Base-by-base conservation (phyloP, 2,797 vertebrate genomes). In the Parauchenoglanis ngamensis region DNA sequence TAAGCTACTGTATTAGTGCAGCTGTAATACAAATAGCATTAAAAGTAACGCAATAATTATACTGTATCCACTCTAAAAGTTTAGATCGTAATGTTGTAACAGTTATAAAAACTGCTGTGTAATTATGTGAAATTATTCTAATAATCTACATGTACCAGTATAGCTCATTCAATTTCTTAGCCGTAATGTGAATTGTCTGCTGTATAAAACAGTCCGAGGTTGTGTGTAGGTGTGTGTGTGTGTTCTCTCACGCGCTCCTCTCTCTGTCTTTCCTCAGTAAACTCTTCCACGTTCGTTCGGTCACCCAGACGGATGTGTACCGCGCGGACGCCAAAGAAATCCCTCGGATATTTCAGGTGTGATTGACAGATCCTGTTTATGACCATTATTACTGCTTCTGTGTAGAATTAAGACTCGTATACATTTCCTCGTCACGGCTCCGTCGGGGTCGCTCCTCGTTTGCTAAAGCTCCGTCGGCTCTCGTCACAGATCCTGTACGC, bases 271-370 rank as follows among this genome's bases (percentile, higher is more conserved):
- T 68, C 46, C 19, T 35, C 88, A 97, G 97, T 92, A 97, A 97
- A 92, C 94, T 97, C 78, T 97, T 97, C 94, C 97, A 97, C 73
- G 97, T 97, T 67, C 95, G 97, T 57, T 96, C 96, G 76, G 97
- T 97, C 89, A 97, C 97, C 31, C 97, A 97, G 93, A 97, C 96
- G 15, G 97, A 97, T 90, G 97, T 97, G 21, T 97, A 97, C 92
- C 95, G 97, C 92, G 97, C 97, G 81, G 97, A 97, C 91, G 93
- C 96, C 91, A 97, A 97, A 93, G 97, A 97, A 91, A 97, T 97
- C 92, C 97, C 97, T 54, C 96, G 97, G 92, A 97, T 97, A 95
- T 97, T 97, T 90, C 97, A 97, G 96, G 97, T 96, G 83, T 28
- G 28, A 28, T 40, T 40, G 40, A 8, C 15, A n/a, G 15, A 28